Percentiles rank a stretch among this genome's conserved stretches.
Conservation (phyloP, 1,140 invertebrate genomes). For the Steinernema feltiae region DNA sequence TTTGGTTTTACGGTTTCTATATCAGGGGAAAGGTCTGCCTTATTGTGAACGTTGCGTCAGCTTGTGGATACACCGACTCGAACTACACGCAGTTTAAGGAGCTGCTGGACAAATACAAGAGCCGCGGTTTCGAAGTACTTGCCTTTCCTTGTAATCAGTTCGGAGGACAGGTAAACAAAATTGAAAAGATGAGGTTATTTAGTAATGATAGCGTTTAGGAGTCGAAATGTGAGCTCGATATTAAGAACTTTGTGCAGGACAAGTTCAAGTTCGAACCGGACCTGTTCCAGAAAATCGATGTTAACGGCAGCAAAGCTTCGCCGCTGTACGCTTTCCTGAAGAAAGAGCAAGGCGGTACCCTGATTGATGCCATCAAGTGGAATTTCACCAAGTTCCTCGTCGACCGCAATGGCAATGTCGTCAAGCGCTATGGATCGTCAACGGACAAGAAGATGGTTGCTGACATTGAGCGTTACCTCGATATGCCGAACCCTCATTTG, state of each 20-base stretch:
- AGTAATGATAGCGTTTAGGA: constrained; percentile 48
- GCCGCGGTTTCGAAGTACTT: constrained; percentile 42
- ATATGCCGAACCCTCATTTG: too few relatives aligned
- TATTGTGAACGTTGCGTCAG: constrained; percentile 44
- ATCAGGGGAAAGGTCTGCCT: constrained; percentile 44
- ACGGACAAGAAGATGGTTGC: constrained; percentile 64
- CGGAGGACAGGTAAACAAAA: constrained; percentile 38
- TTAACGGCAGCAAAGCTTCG: constrained; percentile 46
- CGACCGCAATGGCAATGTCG: constrained; percentile 75
- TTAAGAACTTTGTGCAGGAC: constrained; percentile 57
- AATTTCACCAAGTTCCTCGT: constrained; percentile 93
- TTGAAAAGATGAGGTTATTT: constrained; percentile 60
- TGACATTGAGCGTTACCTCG: constrained; percentile 30
- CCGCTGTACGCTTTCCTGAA: constrained; percentile 58
- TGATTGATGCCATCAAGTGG: constrained; percentile 69
- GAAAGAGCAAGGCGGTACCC: constrained; percentile 59
- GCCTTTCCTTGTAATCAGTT: constrained; percentile 54
- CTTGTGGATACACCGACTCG: constrained; percentile 44
- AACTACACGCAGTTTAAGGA: constrained; percentile 52
- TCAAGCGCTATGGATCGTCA: constrained; percentile 73
- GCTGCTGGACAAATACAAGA: constrained; percentile 47
- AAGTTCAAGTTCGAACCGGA: constrained; percentile 54
- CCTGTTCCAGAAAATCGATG: constrained; percentile 47
- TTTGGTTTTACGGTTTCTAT: too few relatives aligned
- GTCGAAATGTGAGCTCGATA: constrained; percentile 47